Evolutionary conservation across 1,140 invertebrate genomes (phyloP).

Genomic region (Linepithema humile): DNA sequence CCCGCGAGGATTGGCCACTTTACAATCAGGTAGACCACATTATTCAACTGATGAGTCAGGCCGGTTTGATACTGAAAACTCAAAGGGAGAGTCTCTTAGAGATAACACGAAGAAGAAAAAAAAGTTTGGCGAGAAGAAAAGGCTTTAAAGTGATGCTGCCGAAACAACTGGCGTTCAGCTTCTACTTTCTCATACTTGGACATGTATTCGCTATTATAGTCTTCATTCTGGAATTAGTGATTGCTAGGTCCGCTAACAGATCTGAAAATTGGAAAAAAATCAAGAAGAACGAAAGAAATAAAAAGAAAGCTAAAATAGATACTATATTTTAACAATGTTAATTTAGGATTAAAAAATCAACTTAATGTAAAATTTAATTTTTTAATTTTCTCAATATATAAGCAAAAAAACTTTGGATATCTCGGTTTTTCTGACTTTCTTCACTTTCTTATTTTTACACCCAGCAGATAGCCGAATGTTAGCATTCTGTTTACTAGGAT

Average conservation of each 20-base stretch:
- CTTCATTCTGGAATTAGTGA: constrained; percentile 13
- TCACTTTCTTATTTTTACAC: too few relatives aligned
- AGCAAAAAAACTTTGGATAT: too few relatives aligned
- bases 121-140: neutral
- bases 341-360: neutral
- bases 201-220: neutral
- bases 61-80: constrained; percentile 32
- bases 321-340: neutral
- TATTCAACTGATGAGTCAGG: constrained; percentile 23
- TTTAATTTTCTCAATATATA: too few relatives aligned
- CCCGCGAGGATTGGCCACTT: constrained; percentile 61
- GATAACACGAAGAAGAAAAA: neutral
- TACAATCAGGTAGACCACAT: neutral
- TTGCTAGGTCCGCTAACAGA: neutral
- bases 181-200: constrained; percentile 28
- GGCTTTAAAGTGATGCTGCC: constrained; percentile 4
- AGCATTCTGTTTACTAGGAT: too few relatives aligned
- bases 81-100: neutral
- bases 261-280: neutral
- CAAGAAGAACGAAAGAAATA: neutral
- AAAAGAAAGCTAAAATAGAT: neutral
- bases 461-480: too few relatives aligned
- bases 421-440: too few relatives aligned
- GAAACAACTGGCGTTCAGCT: constrained; percentile 33
- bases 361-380: neutral